phyloP scores from a whole-genome alignment of 2,113 vertebrate genomes.

The Echinops telfairi region DNA sequence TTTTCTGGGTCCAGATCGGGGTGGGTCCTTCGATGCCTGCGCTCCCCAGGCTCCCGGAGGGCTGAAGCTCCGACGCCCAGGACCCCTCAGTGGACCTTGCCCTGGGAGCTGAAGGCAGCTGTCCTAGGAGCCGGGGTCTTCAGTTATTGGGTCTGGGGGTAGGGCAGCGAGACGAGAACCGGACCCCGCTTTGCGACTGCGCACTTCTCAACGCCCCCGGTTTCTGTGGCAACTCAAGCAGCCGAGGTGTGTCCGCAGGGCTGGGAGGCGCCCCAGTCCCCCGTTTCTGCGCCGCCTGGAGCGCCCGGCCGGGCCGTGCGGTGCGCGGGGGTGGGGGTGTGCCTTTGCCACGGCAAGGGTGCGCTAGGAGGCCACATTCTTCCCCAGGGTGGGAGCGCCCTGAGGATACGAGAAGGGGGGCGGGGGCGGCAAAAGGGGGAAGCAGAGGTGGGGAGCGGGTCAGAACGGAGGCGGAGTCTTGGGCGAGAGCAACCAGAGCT shows the following conservation, averaged over 20 bases:
- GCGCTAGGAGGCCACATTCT: conserved; percentile 83
- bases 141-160: background rate
- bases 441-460: conserved; percentile 23
- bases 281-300: conserved; percentile 32
- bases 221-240: conserved; percentile 78
- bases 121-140: background rate
- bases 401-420: conserved; percentile 75
- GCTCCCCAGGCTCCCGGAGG: background rate
- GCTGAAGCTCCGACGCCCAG: background rate
- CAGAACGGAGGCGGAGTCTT: conserved; percentile 73
- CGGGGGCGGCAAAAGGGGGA: conserved; percentile 68
- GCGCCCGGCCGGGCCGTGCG: conserved; percentile 66
- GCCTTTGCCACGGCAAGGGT: conserved; percentile 83
- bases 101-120: background rate
- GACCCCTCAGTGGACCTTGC: conserved; percentile 24
- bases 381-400: conserved; percentile 84
- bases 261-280: conserved; percentile 54
- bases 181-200: conserved; percentile 50
- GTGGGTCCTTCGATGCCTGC: background rate
- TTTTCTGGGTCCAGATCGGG: conserved; percentile 35
- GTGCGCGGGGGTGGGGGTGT: conserved; percentile 84
- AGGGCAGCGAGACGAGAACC: background rate
- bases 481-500: conserved; percentile 40
- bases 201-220: conserved; percentile 56
- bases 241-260: conserved; percentile 75